These are phyloP conservation scores for Rhizoglyphus robini DNA, from an alignment of 1,140 invertebrate species.

Conservation along the genomic window DNA sequence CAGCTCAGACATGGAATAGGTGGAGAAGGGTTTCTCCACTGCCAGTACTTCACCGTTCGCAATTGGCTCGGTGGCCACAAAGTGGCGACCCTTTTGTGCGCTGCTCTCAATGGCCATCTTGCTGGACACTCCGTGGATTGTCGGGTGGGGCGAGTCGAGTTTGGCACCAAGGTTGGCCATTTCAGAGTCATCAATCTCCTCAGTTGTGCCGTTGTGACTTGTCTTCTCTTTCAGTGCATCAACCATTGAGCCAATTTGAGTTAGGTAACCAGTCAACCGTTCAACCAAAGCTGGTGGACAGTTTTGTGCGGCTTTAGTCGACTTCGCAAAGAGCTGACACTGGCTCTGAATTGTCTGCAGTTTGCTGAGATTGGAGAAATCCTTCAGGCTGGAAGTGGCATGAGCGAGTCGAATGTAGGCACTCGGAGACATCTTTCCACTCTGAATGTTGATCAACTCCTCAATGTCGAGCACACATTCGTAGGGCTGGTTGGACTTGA, in stretches of 20 bases:
- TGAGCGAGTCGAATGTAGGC: not conserved
- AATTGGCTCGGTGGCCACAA: not conserved
- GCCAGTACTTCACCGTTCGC: not conserved
- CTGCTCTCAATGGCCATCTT: not conserved
- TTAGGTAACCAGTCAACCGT: not conserved
- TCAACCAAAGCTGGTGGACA: not conserved
- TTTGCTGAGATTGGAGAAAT: too few relatives aligned
- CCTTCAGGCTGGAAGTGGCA: not conserved
- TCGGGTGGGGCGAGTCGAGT: not conserved
- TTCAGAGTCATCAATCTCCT: not conserved
- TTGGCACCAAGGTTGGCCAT: not conserved
- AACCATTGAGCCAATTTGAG: not conserved
- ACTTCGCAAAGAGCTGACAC: not conserved
- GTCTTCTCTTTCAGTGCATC: not conserved
- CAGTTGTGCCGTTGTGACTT: not conserved
- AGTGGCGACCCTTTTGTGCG: not conserved
- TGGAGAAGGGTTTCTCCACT: not conserved
- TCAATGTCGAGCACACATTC: not conserved
- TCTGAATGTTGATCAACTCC: not conserved
- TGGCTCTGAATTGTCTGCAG: too few relatives aligned
- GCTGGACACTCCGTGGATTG: not conserved
- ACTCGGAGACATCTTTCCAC: not conserved
- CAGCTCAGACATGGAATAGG: not conserved
- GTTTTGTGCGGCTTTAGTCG: not conserved
- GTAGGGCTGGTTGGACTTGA: not conserved